Base-by-base conservation (phyloP, 1,140 invertebrate genomes). In the Stegodyphus mimosarum region DNA sequence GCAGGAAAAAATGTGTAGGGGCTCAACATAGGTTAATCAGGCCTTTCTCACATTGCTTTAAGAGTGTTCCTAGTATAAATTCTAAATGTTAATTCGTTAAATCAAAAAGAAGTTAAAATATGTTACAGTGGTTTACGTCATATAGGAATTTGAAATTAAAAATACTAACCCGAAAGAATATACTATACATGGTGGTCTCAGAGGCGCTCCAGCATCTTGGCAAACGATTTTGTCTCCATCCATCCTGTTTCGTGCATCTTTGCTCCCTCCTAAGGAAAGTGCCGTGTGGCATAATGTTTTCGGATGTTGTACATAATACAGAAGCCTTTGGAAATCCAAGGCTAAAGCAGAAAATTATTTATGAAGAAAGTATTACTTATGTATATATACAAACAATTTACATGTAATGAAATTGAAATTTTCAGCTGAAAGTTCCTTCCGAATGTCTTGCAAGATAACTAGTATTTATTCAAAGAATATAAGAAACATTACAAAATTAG, bases 81-180 rank as follows among this genome's bases (percentile, higher is more conserved):
- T 70, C 48, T 18, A 3, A 11, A 6, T 33, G 67, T 6, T n/a
- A 69, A 33, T 33, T 9, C 50, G 4, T 72, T 50, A 50, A 49
- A 49, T 72, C 51, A 53, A 49, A 18, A 52, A 69, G 3, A 33
- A 33, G 33, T 33, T 33, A 3, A 33, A 33, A 33, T 33, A 33
- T 33, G 33, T 33, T 33, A 3, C 3, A 33, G 33, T 33, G 33
- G 33, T 33, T 33, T 33, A 33, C 33, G 33, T 33, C 33, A 33
- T 33, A 33, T 33, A 33, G 33, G 33, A 1, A 3, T 33, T 33
- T 1, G 33, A 33, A 33, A 33, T 72, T 11, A 33, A 7, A 72
- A 72, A 48, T 63, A 78, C 70, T 69, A 51, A 86, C 85, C 85
- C 85, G 15, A 86, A 86, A 7, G 85, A 86, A 51, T 86, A 86